These are phyloP conservation scores for Mus minutoides DNA, from an alignment of 2,797 vertebrate genomes.

Conservation along the genomic window DNA sequence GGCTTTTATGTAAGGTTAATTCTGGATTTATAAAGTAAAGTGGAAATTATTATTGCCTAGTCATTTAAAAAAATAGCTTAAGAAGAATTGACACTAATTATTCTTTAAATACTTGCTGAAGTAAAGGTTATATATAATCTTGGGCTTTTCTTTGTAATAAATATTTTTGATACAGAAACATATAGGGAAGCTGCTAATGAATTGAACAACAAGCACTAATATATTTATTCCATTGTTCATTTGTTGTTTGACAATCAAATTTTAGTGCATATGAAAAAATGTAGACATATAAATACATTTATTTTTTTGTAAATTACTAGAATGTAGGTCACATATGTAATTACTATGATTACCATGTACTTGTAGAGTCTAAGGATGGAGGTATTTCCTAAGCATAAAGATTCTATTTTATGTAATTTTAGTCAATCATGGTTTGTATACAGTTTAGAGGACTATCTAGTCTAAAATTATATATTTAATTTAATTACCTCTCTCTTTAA, in stretches of 20 bases:
- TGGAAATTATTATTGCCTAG: neutral
- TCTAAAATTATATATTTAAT: conserved; percentile 42
- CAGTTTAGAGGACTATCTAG: neutral
- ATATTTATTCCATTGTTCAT: neutral
- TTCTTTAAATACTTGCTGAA: conserved; percentile 12
- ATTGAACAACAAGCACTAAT: neutral
- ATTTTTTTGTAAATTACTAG: conserved; percentile 39
- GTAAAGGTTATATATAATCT: neutral
- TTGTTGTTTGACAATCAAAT: neutral
- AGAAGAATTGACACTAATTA: neutral
- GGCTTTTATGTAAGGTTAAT: neutral
- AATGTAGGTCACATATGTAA: neutral
- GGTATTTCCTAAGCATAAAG: neutral
- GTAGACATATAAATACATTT: neutral
- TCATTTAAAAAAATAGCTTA: neutral
- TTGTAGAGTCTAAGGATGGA: neutral
- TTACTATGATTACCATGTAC: neutral
- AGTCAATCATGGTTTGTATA: neutral
- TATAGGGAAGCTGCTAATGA: neutral
- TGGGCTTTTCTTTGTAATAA: neutral
- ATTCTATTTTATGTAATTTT: neutral
- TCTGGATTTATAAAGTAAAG: neutral
- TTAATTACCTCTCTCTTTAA: conserved; percentile 15
- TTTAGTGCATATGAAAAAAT: neutral
- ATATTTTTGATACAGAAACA: conserved; percentile 15